Conservation (phyloP, 2,113 vertebrate genomes). For the Raja brachyura region DNA sequence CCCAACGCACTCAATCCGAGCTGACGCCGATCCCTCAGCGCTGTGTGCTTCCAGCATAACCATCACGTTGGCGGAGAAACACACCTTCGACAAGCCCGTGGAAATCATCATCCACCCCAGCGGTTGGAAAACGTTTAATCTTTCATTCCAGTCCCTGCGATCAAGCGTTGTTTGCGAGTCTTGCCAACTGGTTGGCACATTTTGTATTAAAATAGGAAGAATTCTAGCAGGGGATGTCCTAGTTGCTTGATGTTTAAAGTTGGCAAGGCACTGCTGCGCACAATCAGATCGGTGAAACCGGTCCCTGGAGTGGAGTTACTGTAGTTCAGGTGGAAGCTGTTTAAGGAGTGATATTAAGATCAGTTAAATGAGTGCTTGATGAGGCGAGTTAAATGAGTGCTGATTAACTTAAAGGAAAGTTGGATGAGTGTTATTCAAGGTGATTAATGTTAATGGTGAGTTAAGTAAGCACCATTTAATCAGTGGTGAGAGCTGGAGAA, state of each 20-base stretch:
- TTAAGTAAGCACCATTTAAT: no score
- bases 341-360: no score
- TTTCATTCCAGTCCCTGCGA: not conserved
- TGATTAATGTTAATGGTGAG: no score
- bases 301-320: not conserved
- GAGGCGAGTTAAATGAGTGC: no score
- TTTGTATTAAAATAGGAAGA: not conserved
- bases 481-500: no score
- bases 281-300: not conserved
- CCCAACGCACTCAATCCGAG: conserved; percentile 85
- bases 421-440: no score
- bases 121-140: conserved; percentile 57
- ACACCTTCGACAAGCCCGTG: conserved; percentile 86
- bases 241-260: not conserved
- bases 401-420: no score
- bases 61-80: conserved; percentile 83
- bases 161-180: not conserved
- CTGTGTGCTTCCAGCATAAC: conserved; percentile 75
- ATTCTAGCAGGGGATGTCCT: not conserved
- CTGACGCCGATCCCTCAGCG: conserved; percentile 77
- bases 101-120: conserved; percentile 88
- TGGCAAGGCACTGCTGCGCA: not conserved
- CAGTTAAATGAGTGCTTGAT: no score
- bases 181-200: not conserved
- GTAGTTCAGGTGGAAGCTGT: not conserved